Evolutionary conservation across 2,888 invertebrate genomes (phyloP).

Genomic region (Elysia crispata): DNA sequence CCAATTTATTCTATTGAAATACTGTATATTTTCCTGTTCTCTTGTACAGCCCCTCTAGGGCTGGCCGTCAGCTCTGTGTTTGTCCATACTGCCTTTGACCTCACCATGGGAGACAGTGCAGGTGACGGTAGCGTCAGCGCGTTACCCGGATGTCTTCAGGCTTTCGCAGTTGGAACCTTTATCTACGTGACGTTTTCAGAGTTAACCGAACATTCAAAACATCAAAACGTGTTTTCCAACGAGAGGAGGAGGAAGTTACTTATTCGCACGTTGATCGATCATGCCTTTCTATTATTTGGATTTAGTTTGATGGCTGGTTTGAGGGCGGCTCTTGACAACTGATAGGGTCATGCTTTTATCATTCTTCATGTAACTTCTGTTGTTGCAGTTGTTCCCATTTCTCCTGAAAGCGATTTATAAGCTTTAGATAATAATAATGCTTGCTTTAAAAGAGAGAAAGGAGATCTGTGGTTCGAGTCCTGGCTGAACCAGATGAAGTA

Average conservation of each 20-base stretch:
- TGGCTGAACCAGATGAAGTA: too few relatives aligned
- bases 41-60: slow-evolving; percentile 56
- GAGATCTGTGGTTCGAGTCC: neutral
- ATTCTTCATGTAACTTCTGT: too few relatives aligned
- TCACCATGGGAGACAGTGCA: slow-evolving; percentile 3
- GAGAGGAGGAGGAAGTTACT: neutral
- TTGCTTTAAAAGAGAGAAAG: slow-evolving; percentile 20
- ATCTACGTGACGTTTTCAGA: slow-evolving; percentile 97
- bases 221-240: neutral
- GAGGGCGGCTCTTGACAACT: neutral
- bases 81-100: slow-evolving; percentile 50
- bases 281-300: slow-evolving; percentile 32
- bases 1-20: slow-evolving; percentile 13
- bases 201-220: slow-evolving; percentile 71
- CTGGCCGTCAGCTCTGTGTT: slow-evolving; percentile 52
- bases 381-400: too few relatives aligned
- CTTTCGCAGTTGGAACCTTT: slow-evolving; percentile 92
- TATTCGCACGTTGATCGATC: neutral
- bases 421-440: slow-evolving; percentile 5
- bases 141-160: slow-evolving; percentile 81
- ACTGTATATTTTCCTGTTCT: slow-evolving; percentile 51
- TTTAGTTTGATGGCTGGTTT: slow-evolving; percentile 38
- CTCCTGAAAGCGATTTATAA: neutral
- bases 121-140: slow-evolving; percentile 25
- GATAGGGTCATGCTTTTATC: neutral